Base-by-base conservation (phyloP, 2,888 invertebrate genomes). In the Zaprionus bogoriensis region DNA sequence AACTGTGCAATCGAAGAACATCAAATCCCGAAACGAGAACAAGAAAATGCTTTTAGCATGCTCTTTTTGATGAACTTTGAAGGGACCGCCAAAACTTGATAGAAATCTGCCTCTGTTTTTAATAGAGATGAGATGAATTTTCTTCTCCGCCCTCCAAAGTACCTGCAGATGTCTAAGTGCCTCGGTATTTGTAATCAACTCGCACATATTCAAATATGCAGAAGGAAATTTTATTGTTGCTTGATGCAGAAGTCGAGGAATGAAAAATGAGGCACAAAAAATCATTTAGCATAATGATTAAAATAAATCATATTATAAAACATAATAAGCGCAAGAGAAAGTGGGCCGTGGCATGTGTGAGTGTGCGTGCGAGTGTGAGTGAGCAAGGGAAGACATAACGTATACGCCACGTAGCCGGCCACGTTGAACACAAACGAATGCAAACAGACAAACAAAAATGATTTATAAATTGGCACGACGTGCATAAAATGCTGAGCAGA, bases 401-500 rank as follows among this genome's bases (percentile, higher is more conserved):
- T 75, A 74, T 70, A 85, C 74, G 77, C 83, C 79, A 72, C 77
- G 74, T 79, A 64, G 67, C 50, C 65, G 61, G 52, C 83, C 66
- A 77, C 67, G 79, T 72, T 67, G 77, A 72, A 50, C 68, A 77
- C 66, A 74, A 71, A 65, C 65, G 71, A 66, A 62, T 54, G 75
- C 82, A 80, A 80, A 81, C 85, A 84, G 85, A 75, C 82, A 81
- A 81, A 81, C 80, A 81, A 81, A 87, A 89, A 87, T 89, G 87
- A 89, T 88, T 88, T 89, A 88, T 88, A 88, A 88, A 88, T 88
- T 88, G 87, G 84, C 83, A 75, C 78, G 79, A 88, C 88, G 88
- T 88, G 89, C 78, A 89, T 78, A 86, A 88, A 89, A 88, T 88
- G 78, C 75, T 80, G 78, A 89, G 71, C 74, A 79, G 60, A 73